Percentiles rank a stretch among this genome's conserved stretches.
phyloP scores from a whole-genome alignment of 2,797 vertebrate species.

The Cryptoblepharus egeriae region DNA sequence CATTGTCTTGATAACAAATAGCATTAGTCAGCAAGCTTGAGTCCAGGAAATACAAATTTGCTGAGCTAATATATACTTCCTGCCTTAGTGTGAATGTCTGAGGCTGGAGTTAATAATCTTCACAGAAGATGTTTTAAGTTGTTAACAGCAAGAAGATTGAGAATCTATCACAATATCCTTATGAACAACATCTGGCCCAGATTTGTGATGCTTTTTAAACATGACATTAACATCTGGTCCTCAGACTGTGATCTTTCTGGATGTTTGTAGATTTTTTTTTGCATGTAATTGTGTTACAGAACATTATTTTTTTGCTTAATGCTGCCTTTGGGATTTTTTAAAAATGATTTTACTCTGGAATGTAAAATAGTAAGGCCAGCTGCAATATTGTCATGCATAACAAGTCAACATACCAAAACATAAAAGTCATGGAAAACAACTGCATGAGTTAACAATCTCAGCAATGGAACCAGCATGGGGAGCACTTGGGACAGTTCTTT shows the following conservation, averaged over 20 bases:
- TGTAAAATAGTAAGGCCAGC: not conserved
- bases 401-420: not conserved
- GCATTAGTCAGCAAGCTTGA: not conserved
- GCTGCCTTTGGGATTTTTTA: not conserved
- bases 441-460: not conserved
- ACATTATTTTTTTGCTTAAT: not conserved
- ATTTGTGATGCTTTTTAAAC: not conserved
- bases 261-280: not conserved
- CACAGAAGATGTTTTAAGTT: not conserved
- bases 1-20: not conserved
- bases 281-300: not conserved
- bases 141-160: not conserved
- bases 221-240: not conserved
- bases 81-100: not conserved
- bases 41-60: not conserved
- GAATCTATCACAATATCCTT: not conserved
- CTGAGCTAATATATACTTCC: not conserved
- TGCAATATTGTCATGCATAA: conserved; percentile 3
- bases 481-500: not conserved
- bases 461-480: not conserved
- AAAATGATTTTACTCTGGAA: not conserved
- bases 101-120: not conserved
- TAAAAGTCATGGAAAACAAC: not conserved
- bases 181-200: not conserved
- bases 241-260: not conserved